Evolutionary conservation across 2,797 vertebrate genomes (phyloP), one percentile per base, ranked within the genome.

Genomic region (Hemibagrus guttatus): DNA sequence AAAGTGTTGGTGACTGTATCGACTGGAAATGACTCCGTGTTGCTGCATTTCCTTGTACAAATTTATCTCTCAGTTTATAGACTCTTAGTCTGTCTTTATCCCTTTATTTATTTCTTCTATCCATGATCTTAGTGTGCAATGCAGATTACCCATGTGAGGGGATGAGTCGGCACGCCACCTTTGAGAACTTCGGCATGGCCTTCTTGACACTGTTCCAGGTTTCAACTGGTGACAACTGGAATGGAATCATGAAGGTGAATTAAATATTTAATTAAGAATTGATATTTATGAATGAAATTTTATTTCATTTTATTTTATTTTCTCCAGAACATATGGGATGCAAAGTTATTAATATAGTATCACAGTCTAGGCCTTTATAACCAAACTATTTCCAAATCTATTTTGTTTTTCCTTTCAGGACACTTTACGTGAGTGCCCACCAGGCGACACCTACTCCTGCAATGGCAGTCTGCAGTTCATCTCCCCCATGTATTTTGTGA

Each of bases 151-250:
- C 97, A 0, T 99, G 98, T 0, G 98, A 99, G 88, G 98, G 98
- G 75, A 98, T 99, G 97, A 99, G 98, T 90, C 97, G 98, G 23
- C 98, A 99, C 0, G 98, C 98, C 89, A 98, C 98, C 72, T 99
- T 99, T 26, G 97, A 98, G 92, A 99, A 99, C 94, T 99, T 99
- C 0, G 98, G 98, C 49, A 99, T 99, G 98, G 98, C 98, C 35
- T 99, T 99, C 93, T 96, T 99, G 90, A 99, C 98, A 0, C 97
- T 99, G 56, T 99, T 99, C 94, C 97, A 98, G 91, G 98, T 99
- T 87, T 99, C 98, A 52, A 99, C 98, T 0, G 98, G 98, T 0
- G 98, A 99, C 94, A 99, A 99, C 92, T 99, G 98, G 98, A 99
- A 99, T 0, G 98, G 98, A 79, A 99, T 99, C 90, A 99, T 99